Conservation (phyloP, 1,140 invertebrate species). For the Drosophila lowei region DNA sequence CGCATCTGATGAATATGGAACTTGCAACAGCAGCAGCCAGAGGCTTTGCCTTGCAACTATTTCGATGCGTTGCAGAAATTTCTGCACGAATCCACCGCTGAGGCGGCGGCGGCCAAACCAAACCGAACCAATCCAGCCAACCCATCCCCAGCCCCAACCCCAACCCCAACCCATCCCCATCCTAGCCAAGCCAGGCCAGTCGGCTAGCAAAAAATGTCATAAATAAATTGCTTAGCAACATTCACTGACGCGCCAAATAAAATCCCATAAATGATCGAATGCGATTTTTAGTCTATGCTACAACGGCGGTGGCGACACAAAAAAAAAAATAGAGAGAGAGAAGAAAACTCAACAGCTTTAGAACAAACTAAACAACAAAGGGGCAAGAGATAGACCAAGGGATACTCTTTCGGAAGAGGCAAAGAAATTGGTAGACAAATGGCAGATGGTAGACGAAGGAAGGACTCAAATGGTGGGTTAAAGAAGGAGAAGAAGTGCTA, state of each 20-base stretch:
- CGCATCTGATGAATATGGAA: conserved; percentile 80
- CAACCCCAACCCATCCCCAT: not conserved
- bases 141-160: conserved; percentile 12
- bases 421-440: no score
- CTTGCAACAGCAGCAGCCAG: conserved; percentile 46
- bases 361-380: conserved; percentile 27
- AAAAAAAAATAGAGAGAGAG: conserved; percentile 8
- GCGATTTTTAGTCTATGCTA: conserved; percentile 81
- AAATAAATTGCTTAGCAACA: conserved; percentile 83
- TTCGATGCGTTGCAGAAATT: conserved; percentile 75
- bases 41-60: conserved; percentile 59
- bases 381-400: not conserved
- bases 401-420: not conserved
- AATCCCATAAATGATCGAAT: conserved; percentile 83
- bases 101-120: conserved; percentile 15
- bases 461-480: no score
- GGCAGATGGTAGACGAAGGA: no score
- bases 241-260: conserved; percentile 83
- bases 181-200: conserved; percentile 20
- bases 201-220: conserved; percentile 79
- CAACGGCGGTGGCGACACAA: conserved; percentile 52
- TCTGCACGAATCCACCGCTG: conserved; percentile 63
- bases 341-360: conserved; percentile 40
- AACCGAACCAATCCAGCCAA: no score
- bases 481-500: no score